Evolutionary conservation across 2,113 vertebrate species (phyloP).

Genomic region (Delphinus delphis): DNA sequence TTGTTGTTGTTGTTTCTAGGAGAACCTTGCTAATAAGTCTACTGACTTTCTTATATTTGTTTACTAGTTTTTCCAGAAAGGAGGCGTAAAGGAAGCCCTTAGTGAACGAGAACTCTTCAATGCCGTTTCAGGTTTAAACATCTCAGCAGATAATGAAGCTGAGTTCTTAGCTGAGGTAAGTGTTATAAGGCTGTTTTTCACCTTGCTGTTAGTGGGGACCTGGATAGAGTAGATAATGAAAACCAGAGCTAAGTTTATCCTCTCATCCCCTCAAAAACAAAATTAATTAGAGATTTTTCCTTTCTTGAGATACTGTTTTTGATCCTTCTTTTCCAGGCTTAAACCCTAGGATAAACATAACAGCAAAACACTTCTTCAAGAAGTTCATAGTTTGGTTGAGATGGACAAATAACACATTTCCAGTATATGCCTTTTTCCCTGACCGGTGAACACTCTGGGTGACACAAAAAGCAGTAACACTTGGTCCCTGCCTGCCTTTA

Average conservation of each 20-base stretch:
- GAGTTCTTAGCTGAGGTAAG: constrained; percentile 93
- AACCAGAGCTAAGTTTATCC: neutral
- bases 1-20: neutral
- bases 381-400: neutral
- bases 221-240: neutral
- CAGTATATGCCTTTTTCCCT: neutral
- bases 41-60: neutral
- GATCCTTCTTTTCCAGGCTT: neutral
- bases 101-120: constrained; percentile 94
- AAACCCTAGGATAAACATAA: neutral
- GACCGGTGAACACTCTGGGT: neutral
- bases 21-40: neutral
- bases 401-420: neutral
- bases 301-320: constrained; percentile 15
- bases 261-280: neutral
- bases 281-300: neutral
- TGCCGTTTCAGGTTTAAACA: constrained; percentile 90
- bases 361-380: neutral
- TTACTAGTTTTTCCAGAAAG: constrained; percentile 94
- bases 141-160: constrained; percentile 91
- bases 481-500: neutral
- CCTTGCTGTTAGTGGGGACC: neutral
- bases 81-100: constrained; percentile 90
- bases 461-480: neutral
- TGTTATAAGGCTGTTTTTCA: neutral